Conservation (phyloP, 2,888 invertebrate species). For the Loripinus fragilis region DNA sequence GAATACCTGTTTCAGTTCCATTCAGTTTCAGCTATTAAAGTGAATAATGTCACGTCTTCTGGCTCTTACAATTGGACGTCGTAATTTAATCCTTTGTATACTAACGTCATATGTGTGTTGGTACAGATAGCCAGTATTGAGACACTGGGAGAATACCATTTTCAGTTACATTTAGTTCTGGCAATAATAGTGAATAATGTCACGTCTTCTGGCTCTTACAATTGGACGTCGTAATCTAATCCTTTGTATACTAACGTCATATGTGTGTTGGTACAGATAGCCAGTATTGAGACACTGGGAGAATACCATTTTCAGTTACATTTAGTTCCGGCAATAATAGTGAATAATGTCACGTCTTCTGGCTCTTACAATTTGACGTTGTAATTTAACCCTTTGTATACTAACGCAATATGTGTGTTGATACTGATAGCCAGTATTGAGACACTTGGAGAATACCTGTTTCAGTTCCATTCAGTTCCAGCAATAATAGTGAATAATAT, state of each 20-base stretch:
- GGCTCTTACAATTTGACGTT: too few species aligned
- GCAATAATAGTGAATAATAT: constrained; percentile 22
- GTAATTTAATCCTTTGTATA: too few species aligned
- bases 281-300: constrained; percentile 71
- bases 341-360: not conserved
- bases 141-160: constrained; percentile 70
- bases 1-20: constrained; percentile 69
- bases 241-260: too few species aligned
- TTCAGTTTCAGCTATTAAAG: constrained; percentile 50
- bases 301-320: constrained; percentile 69
- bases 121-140: constrained; percentile 69
- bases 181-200: constrained; percentile 21
- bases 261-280: too few species aligned
- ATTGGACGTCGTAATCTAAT: too few species aligned
- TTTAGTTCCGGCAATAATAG: constrained; percentile 50
- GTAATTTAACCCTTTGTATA: too few species aligned
- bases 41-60: not conserved
- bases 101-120: too few species aligned
- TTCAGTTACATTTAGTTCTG: constrained; percentile 66
- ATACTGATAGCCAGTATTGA: constrained; percentile 71
- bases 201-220: not conserved
- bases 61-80: too few species aligned
- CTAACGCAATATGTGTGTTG: too few species aligned
- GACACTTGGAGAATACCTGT: constrained; percentile 71
- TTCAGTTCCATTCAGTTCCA: constrained; percentile 67